Evolutionary conservation across 2,113 vertebrate genomes (phyloP), one percentile per base, ranked within the genome.

Genomic region (Aldabrachelys gigantea): DNA sequence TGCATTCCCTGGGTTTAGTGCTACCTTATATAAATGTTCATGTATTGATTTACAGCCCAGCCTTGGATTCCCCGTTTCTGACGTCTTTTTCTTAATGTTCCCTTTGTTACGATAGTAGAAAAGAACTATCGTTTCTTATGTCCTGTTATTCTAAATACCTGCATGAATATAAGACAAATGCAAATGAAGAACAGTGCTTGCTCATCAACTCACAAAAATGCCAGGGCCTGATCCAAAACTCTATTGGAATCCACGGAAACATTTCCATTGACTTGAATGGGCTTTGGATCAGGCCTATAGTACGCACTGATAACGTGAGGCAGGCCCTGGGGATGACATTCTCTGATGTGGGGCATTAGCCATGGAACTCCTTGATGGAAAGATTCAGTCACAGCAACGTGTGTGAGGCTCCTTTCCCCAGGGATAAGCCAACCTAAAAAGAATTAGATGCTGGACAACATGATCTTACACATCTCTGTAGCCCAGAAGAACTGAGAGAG

Each of bases 371-470:
- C 35, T 69, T 69, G 65, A n/a, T n/a, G 35, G 35, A 38, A 69
- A 19, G 65, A 69, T 21, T 69, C 35, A 69, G 35, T 19, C 65
- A n/a, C 35, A 19, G 4, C 6, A 1, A 38, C 17, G 65, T 69
- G 8, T n/a, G 16, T 0, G 8, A 84, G 13, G 57, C 2, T 16
- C 72, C 2, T 22, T 7, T 44, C 69, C 50, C 57, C 35, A 22
- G 1, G 62, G 7, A 3, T 22, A 35, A 27, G 75, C 13, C 31
- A 81, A 75, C 6, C 2, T 24, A 12, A 31, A 38, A 54, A 53
- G 24, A 2, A 7, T 8, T 19, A 21, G 17, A n/a, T n/a, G 65
- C 17, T n/a, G 35, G 65, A 38, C 29, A 10, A 17, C n/a, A 19
- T 19, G 50, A 21, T 35, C 35, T 44, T 21, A 14, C 25, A 57